phyloP scores from a whole-genome alignment of 2,113 vertebrate species.

The Phyllostomus hastatus region DNA sequence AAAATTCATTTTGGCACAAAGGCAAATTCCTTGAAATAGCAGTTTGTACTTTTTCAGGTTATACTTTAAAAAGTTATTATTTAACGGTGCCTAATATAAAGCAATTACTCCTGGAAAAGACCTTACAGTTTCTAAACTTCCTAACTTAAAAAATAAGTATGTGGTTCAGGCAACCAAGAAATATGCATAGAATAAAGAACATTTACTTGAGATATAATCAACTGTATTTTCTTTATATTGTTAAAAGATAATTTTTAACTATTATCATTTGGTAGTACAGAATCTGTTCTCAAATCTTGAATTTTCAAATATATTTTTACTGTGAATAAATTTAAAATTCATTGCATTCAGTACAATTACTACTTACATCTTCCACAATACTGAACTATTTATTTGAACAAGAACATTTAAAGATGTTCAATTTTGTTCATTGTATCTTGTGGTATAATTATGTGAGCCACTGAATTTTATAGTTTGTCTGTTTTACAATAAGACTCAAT shows the following conservation, averaged over 20 bases:
- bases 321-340: constrained; percentile 47
- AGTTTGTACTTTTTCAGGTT: not conserved
- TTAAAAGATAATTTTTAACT: not conserved
- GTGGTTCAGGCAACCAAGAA: not conserved
- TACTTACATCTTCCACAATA: constrained; percentile 35
- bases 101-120: not conserved
- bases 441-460: constrained; percentile 75
- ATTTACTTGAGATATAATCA: constrained; percentile 12
- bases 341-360: constrained; percentile 49
- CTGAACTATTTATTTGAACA: constrained; percentile 72
- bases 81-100: not conserved
- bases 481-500: constrained; percentile 74
- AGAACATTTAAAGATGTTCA: constrained; percentile 60
- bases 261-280: not conserved
- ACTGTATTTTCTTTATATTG: constrained; percentile 38
- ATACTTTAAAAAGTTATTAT: not conserved
- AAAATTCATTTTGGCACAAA: not conserved
- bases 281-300: not conserved
- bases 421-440: constrained; percentile 68
- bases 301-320: constrained; percentile 53
- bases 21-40: not conserved
- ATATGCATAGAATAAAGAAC: not conserved
- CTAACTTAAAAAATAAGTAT: not conserved
- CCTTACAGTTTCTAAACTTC: not conserved
- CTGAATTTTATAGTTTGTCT: constrained; percentile 75